A percentile compares a stretch with the other conserved stretches of the same genome.
phyloP scores from a whole-genome alignment of 2,888 invertebrate species.

The Lapara coniferarum region DNA sequence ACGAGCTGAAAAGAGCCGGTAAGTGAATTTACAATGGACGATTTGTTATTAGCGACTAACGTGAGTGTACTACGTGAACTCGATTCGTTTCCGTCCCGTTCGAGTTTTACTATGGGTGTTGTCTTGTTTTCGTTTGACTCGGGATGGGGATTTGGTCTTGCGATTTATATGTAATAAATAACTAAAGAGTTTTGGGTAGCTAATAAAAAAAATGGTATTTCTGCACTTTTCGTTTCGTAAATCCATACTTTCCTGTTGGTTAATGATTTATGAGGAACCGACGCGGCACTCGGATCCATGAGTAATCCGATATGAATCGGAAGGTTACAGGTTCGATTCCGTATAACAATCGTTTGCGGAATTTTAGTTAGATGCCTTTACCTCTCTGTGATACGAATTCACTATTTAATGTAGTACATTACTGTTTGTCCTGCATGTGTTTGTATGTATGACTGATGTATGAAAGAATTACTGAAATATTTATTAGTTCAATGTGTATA shows the following conservation, averaged over 20 bases:
- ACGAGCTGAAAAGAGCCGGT: constrained; percentile 71
- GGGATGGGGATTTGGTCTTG: background rate
- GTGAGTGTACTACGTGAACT: constrained; percentile 6
- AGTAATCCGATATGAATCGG: background rate
- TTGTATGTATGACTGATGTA: background rate
- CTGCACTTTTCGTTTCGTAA: too few species aligned
- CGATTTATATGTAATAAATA: too few species aligned
- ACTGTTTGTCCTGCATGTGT: background rate
- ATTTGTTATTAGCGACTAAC: constrained; percentile 26
- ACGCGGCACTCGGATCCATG: too few species aligned
- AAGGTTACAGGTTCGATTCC: background rate
- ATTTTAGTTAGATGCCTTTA: background rate
- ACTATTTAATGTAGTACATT: too few species aligned
- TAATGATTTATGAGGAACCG: too few species aligned
- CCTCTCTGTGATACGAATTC: too few species aligned
- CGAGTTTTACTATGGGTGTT: background rate
- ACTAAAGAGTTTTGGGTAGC: too few species aligned
- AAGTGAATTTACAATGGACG: constrained; percentile 54
- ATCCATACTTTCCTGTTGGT: too few species aligned
- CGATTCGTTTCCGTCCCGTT: background rate
- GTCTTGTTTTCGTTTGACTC: background rate
- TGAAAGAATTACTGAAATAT: background rate
- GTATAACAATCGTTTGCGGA: background rate
- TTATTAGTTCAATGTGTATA: too few species aligned
- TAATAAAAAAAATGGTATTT: too few species aligned